Evolutionary conservation across 2,113 vertebrate species (phyloP), one percentile per base, ranked within the genome.

Genomic region (Hepsetus odoe): DNA sequence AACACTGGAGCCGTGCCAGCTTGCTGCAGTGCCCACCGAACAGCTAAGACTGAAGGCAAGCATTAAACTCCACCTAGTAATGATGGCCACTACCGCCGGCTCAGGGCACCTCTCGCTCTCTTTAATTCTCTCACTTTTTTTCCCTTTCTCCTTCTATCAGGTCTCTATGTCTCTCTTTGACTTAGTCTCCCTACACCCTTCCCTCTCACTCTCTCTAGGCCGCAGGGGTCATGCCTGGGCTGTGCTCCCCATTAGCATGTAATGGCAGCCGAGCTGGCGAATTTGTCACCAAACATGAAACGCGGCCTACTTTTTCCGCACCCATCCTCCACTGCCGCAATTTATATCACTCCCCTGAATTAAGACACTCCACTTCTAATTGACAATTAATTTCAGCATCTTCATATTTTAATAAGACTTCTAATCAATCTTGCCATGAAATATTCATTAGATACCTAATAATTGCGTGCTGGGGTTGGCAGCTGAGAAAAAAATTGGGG

Each of bases 311-410:
- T 79, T 81, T 73, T 33, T 4, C 30, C 51, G 1, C 51, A 20
- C 51, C 51, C 51, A 8, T 0, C 51, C n/a, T 24, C 51, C 33
- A 80, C 88, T 76, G 85, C 85, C 84, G 84, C 84, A 89, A 88
- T 93, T 93, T 93, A 91, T 90, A 92, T 91, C 89, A 86, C 84
- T 87, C 87, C 84, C 88, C 89, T 89, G 90, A 92, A 94, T 94
- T 91, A 93, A 93, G 93, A 94, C 90, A 92, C 92, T 91, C 90
- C 88, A 86, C 84, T 88, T 87, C 90, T 93, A 94, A 94, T 93
- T 94, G 93, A 93, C 93, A 93, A 94, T 93, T 94, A 92, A 93
- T 93, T 94, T 92, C 90, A 92, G 92, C 92, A 93, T 94, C 93
- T 93, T 94, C 91, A 92, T 93, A 93, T 93, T 94, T 92, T 94